These are phyloP conservation scores for Hemibagrus guttatus DNA, from an alignment of 2,797 vertebrate species.

Conservation along the genomic window DNA sequence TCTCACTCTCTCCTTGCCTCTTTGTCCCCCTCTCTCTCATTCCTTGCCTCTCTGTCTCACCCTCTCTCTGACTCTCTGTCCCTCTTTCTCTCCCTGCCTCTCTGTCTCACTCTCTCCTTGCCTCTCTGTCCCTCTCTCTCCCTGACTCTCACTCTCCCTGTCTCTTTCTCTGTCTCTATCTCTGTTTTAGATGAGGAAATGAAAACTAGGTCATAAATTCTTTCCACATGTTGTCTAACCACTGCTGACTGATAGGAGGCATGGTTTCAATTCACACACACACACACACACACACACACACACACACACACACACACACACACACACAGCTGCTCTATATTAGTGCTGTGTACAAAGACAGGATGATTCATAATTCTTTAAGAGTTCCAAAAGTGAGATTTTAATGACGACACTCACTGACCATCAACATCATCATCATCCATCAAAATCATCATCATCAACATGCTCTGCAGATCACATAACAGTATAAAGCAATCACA, in stretches of 20 bases:
- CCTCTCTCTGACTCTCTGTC: conserved; percentile 35
- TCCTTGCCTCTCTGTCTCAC: background rate
- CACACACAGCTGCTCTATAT: conserved; percentile 3
- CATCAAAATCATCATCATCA: background rate
- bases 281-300: conserved; percentile 47
- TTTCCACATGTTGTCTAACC: conserved; percentile 79
- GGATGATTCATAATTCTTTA: background rate
- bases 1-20: conserved; percentile 33
- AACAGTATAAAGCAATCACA: background rate
- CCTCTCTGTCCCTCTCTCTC: background rate
- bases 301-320: conserved; percentile 33
- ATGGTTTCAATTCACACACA: conserved; percentile 70
- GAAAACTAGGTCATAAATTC: conserved; percentile 83
- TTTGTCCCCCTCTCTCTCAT: background rate
- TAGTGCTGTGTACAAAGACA: background rate
- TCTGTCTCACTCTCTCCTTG: conserved; percentile 37
- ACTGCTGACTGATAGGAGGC: conserved; percentile 71
- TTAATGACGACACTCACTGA: background rate
- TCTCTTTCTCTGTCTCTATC: conserved; percentile 41
- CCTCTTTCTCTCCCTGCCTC: conserved; percentile 39
- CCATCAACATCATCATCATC: background rate
- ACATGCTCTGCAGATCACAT: background rate
- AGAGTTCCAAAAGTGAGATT: background rate
- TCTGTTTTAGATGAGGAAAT: conserved; percentile 77
- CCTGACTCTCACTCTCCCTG: no score